A percentile compares a stretch with the other conserved stretches of the same genome.
These are phyloP conservation scores for Maconellicoccus hirsutus DNA, from an alignment of 1,140 invertebrate species.

Conservation along the genomic window DNA sequence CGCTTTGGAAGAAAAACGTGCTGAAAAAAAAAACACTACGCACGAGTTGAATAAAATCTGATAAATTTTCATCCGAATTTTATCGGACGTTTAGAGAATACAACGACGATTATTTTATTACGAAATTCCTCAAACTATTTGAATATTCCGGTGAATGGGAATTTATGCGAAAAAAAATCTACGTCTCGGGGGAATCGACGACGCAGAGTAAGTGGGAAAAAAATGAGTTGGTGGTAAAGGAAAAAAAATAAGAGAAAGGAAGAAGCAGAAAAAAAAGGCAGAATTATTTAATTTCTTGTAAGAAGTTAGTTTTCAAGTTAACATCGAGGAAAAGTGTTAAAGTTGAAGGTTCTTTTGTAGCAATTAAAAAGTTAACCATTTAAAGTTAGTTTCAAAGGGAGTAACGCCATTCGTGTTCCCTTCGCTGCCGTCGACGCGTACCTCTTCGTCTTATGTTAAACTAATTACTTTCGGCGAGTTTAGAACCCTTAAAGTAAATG, in stretches of 20 bases:
- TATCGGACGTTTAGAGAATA: too few species aligned
- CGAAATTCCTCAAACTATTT: background rate
- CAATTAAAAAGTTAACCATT: slow-evolving; percentile 9
- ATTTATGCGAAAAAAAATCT: background rate
- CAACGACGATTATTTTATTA: too few species aligned
- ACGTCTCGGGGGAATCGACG: background rate
- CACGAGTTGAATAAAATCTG: too few species aligned
- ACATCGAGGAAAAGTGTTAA: slow-evolving; percentile 8
- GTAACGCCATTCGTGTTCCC: slow-evolving; percentile 14
- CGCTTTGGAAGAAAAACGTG: too few species aligned
- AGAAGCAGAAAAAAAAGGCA: background rate
- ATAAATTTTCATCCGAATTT: too few species aligned
- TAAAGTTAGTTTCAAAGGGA: slow-evolving; percentile 9
- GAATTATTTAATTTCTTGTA: background rate
- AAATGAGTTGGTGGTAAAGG: background rate
- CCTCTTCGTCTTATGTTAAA: slow-evolving; percentile 5
- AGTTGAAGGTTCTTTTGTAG: slow-evolving; percentile 8
- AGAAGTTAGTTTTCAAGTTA: slow-evolving; percentile 5
- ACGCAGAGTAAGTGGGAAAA: background rate
- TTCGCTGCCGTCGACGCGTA: background rate
- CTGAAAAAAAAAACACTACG: too few species aligned
- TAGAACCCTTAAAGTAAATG: slow-evolving; percentile 9
- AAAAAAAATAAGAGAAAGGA: background rate
- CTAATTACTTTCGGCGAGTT: slow-evolving; percentile 7
- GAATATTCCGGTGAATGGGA: background rate